A percentile compares a stretch with the other conserved stretches of the same genome.
Evolutionary conservation across 1,140 invertebrate species (phyloP).

Genomic region (Nixonia krombeini): DNA sequence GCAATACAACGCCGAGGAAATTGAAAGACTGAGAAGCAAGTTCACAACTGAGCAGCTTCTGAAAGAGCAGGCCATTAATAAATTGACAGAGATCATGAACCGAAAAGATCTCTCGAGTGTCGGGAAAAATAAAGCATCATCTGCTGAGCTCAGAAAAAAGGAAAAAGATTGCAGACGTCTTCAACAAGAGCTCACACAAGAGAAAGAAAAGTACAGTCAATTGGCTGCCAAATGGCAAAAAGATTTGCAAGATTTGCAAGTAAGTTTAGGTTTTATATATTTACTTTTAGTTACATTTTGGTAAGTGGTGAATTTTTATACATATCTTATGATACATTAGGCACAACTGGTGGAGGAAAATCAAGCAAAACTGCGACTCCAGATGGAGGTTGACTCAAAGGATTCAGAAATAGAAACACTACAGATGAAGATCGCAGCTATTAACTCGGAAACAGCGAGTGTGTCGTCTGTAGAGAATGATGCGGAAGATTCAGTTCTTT

Average conservation of each 20-base stretch:
- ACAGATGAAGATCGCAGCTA: constrained; percentile 82
- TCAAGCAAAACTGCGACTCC: constrained; percentile 80
- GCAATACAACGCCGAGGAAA: constrained; percentile 80
- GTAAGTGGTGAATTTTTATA: too few relatives aligned
- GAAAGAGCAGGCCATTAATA: constrained; percentile 95
- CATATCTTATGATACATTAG: too few relatives aligned
- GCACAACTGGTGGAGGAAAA: constrained; percentile 77
- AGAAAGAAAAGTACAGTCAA: constrained; percentile 94
- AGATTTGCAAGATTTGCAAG: constrained; percentile 89
- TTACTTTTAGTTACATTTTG: too few relatives aligned
- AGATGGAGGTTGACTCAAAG: constrained; percentile 97
- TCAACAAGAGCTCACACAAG: constrained; percentile 95
- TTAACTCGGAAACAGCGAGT: constrained; percentile 90
- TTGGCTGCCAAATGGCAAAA: constrained; percentile 86
- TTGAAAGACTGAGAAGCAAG: constrained; percentile 87
- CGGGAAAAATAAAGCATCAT: constrained; percentile 80
- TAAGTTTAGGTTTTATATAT: too few relatives aligned
- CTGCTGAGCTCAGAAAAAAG: constrained; percentile 86
- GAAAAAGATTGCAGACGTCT: constrained; percentile 96
- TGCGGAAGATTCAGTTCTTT: constrained; percentile 81
- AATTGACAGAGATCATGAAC: constrained; percentile 97
- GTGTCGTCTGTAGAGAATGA: constrained; percentile 91
- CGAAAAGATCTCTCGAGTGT: constrained; percentile 82
- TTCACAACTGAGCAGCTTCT: constrained; percentile 90
- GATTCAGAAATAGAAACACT: constrained; percentile 96